A percentile compares a stretch with the other conserved stretches of the same genome.
Evolutionary conservation across 2,888 invertebrate species (phyloP).

Genomic region (Augochlorella aurata): DNA sequence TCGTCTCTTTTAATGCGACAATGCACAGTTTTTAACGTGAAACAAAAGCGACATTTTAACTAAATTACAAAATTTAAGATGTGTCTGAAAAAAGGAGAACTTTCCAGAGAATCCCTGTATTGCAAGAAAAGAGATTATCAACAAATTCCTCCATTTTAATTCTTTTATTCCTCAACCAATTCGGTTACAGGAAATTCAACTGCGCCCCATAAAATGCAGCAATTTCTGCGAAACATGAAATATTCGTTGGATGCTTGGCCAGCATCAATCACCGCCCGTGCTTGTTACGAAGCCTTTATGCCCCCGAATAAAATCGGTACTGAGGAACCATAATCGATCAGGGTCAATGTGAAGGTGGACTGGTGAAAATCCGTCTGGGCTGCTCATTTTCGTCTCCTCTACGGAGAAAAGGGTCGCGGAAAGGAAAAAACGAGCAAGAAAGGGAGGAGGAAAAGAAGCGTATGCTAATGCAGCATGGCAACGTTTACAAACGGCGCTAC

Average conservation of each 20-base stretch:
- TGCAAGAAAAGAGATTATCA: neutral
- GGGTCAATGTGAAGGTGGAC: neutral
- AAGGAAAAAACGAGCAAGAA: constrained; percentile 28
- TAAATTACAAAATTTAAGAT: neutral
- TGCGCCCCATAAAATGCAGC: neutral
- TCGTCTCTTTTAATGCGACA: too few species aligned
- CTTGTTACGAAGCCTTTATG: neutral
- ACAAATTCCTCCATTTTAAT: neutral
- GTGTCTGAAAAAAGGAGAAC: neutral
- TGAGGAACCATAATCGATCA: constrained; percentile 1
- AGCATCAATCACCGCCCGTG: neutral
- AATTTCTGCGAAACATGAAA: neutral
- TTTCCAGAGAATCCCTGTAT: too few species aligned
- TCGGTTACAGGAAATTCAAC: neutral
- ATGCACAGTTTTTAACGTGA: too few species aligned
- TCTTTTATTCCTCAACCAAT: neutral
- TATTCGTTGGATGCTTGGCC: neutral
- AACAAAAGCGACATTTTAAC: too few species aligned
- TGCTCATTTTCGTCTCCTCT: constrained; percentile 10
- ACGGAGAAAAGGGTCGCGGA: neutral
- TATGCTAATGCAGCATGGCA: constrained; percentile 69
- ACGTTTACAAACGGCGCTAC: constrained; percentile 68
- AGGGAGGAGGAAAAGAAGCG: constrained; percentile 56
- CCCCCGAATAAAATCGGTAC: constrained; percentile 4
- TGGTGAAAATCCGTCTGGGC: constrained; percentile 26